Evolutionary conservation across 2,888 invertebrate genomes (phyloP).

Genomic region (Rhagophthalmus giganteus): DNA sequence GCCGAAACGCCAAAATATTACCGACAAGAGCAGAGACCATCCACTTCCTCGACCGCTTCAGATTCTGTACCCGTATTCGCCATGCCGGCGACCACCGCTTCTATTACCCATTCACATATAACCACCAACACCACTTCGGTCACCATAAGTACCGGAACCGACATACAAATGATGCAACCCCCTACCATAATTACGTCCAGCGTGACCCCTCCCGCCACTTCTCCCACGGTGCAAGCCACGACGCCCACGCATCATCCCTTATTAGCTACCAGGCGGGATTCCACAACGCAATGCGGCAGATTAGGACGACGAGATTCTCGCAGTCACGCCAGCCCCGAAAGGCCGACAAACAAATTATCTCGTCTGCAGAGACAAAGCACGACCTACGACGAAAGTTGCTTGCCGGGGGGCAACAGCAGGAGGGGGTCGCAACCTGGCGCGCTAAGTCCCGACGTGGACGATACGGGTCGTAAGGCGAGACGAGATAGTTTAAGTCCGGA

Average conservation of each 20-base stretch:
- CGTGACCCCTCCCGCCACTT: constrained; percentile 81
- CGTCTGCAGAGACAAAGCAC: constrained; percentile 82
- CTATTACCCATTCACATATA: constrained; percentile 9
- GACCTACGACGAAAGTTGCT: constrained; percentile 82
- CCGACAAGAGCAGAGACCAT: constrained; percentile 69
- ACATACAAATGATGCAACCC: constrained; percentile 64
- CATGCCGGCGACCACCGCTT: constrained; percentile 19
- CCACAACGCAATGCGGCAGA: constrained; percentile 80
- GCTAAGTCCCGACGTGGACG: constrained; percentile 77
- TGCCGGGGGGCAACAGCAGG: constrained; percentile 66
- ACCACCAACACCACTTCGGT: constrained; percentile 51
- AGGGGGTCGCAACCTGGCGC: constrained; percentile 81
- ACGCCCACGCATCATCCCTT: constrained; percentile 60
- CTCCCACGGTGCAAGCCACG: constrained; percentile 65
- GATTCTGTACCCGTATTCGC: constrained; percentile 63
- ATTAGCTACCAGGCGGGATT: constrained; percentile 68
- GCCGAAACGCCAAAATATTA: constrained; percentile 59
- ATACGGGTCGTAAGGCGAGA: constrained; percentile 71
- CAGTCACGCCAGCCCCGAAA: constrained; percentile 67
- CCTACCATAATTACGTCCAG: constrained; percentile 83
- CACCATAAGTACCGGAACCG: constrained; percentile 47
- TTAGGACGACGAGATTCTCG: constrained; percentile 69
- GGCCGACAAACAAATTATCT: constrained; percentile 54
- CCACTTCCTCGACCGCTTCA: constrained; percentile 73
- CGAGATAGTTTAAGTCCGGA: constrained; percentile 89